Percentiles rank a stretch among this genome's conserved stretches.
Conservation (phyloP, 2,113 vertebrate genomes). For the Corythornis cristatus region DNA sequence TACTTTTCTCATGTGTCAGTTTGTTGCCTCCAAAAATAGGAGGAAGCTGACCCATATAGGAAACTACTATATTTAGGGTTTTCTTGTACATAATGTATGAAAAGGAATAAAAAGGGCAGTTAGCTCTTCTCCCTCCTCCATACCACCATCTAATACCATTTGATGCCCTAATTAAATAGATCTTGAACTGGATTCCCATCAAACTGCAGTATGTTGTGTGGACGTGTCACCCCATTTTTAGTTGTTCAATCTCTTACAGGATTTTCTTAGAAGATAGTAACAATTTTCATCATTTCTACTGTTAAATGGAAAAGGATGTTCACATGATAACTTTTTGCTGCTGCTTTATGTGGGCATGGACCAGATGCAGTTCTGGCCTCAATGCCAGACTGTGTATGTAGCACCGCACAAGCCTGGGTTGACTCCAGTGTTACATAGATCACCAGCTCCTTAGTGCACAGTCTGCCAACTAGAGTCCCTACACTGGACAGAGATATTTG, state of each 20-base stretch:
- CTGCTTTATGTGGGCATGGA: neutral
- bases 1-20: neutral
- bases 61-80: neutral
- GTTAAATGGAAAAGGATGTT: neutral
- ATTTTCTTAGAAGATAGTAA: neutral
- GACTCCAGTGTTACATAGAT: neutral
- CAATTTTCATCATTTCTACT: neutral
- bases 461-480: neutral
- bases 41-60: neutral
- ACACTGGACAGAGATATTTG: neutral
- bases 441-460: accelerated
- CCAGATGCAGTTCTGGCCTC: neutral
- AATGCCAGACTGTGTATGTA: neutral
- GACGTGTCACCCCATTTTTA: neutral
- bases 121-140: neutral
- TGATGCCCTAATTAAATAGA: neutral
- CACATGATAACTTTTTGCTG: neutral
- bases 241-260: neutral
- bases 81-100: neutral
- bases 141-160: neutral
- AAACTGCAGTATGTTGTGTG: neutral
- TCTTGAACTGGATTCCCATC: neutral
- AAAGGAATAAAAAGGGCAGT: neutral
- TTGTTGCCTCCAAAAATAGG: neutral
- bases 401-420: neutral